A percentile compares a stretch with the other conserved stretches of the same genome.
Conservation (phyloP, 2,888 invertebrate genomes). For the Eledone cirrhosa region DNA sequence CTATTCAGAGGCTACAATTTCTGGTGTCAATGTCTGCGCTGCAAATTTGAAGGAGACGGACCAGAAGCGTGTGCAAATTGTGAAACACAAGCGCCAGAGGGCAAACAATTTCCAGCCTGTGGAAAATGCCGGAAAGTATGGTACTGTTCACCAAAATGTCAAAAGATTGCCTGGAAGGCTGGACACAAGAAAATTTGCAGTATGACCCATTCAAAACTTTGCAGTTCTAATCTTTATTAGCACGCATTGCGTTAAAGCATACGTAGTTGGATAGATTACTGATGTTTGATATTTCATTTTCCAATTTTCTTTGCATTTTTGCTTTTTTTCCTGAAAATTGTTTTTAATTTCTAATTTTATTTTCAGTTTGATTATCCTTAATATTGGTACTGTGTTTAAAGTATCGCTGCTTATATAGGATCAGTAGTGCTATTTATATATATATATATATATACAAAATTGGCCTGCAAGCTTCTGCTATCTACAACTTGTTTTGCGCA, state of each 20-base stretch:
- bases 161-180: conserved; percentile 53
- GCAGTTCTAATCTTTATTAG: conserved; percentile 11
- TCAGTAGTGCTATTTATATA: too few species aligned
- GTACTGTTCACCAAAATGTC: conserved; percentile 52
- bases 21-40: conserved; percentile 52
- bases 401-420: too few species aligned
- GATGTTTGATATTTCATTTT: not conserved
- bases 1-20: conserved; percentile 52
- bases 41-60: conserved; percentile 51
- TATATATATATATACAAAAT: too few species aligned
- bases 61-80: conserved; percentile 47
- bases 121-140: conserved; percentile 52
- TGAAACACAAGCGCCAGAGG: conserved; percentile 38
- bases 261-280: not conserved
- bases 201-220: conserved; percentile 42
- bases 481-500: too few species aligned
- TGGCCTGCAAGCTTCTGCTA: too few species aligned
- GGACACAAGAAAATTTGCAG: conserved; percentile 55
- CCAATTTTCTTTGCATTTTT: not conserved
- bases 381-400: too few species aligned
- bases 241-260: not conserved
- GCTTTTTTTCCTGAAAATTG: not conserved
- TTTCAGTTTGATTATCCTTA: too few species aligned
- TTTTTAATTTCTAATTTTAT: not conserved
- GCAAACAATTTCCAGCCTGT: conserved; percentile 41